A percentile compares a stretch with the other conserved stretches of the same genome.
Conservation (phyloP, 1,140 invertebrate genomes). For the Listronotus bonariensis region DNA sequence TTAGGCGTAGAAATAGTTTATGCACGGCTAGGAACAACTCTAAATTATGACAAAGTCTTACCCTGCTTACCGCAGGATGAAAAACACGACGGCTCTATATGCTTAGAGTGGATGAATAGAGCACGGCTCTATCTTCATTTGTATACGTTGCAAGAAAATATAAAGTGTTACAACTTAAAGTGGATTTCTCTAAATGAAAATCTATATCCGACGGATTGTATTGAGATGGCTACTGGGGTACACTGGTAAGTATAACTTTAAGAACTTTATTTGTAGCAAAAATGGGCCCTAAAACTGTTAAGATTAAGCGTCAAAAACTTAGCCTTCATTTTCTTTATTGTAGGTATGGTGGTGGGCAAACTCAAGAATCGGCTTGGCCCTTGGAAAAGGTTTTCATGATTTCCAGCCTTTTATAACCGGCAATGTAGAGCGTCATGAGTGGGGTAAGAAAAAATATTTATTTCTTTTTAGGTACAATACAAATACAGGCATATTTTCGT, state of each 20-base stretch:
- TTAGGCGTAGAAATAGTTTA: constrained; percentile 70
- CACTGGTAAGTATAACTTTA: constrained; percentile 38
- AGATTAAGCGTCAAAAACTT: too few species aligned
- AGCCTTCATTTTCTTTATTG: background rate
- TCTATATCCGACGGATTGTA: constrained; percentile 79
- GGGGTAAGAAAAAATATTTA: constrained; percentile 61
- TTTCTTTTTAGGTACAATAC: too few species aligned
- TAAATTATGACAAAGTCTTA: constrained; percentile 66
- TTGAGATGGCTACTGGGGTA: constrained; percentile 59
- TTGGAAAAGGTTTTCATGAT: constrained; percentile 72
- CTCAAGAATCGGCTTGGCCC: constrained; percentile 77
- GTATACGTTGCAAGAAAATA: constrained; percentile 60
- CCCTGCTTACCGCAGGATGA: constrained; percentile 71
- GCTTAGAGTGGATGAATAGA: constrained; percentile 79
- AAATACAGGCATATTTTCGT: too few species aligned
- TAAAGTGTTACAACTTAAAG: constrained; percentile 79
- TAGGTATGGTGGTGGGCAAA: constrained; percentile 85
- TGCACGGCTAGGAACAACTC: constrained; percentile 67
- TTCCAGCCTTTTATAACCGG: constrained; percentile 82
- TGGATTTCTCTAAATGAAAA: constrained; percentile 74
- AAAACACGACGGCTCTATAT: constrained; percentile 64
- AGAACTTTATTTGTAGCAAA: too few species aligned
- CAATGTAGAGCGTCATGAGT: constrained; percentile 74
- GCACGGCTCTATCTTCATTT: constrained; percentile 73
- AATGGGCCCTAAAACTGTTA: too few species aligned